A percentile compares a stretch with the other conserved stretches of the same genome.
Conservation (phyloP, 2,888 invertebrate species). For the Trachelus tabidus region DNA sequence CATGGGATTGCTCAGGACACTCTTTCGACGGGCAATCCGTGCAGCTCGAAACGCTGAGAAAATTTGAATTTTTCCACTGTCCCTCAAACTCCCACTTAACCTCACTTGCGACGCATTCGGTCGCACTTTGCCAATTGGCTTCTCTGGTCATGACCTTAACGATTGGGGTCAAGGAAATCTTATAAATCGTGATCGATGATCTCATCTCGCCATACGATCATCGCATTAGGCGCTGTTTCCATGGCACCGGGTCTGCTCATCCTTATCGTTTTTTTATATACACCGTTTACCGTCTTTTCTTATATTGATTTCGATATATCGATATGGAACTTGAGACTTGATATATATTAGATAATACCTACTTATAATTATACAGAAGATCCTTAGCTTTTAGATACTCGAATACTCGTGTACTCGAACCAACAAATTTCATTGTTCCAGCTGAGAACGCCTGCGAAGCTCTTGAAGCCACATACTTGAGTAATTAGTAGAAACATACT, state of each 20-base stretch:
- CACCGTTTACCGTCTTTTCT: no score
- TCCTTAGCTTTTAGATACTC: background rate
- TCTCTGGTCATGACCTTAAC: background rate
- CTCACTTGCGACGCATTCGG: background rate
- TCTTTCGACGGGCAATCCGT: background rate
- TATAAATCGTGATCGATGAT: background rate
- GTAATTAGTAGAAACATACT: background rate
- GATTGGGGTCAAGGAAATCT: background rate
- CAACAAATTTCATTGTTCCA: background rate
- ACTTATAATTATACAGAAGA: no score
- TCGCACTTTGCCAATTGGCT: background rate
- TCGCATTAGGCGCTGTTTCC: background rate
- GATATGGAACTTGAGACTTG: no score
- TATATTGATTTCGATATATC: no score
- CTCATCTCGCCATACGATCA: background rate
- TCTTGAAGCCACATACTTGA: background rate
- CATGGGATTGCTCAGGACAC: background rate
- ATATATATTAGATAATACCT: no score
- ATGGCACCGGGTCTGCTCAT: no score
- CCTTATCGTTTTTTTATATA: no score
- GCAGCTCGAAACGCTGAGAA: background rate
- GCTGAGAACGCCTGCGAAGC: background rate
- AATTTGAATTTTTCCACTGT: background rate
- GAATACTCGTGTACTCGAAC: background rate
- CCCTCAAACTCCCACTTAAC: background rate